Conservation (phyloP, 2,888 invertebrate genomes). For the Sphaerophoria rueppellii region DNA sequence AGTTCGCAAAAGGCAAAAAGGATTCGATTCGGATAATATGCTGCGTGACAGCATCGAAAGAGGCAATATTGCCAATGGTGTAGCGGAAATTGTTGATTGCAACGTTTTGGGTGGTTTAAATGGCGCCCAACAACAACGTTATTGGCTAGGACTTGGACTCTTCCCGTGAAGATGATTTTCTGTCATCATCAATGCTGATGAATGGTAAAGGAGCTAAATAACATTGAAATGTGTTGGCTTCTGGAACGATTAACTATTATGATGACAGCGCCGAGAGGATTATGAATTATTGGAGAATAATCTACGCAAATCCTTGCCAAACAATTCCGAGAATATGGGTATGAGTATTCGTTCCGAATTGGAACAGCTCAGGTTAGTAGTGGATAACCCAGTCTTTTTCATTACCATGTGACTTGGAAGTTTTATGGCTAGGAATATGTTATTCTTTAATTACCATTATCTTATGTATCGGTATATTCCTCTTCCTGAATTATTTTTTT, state of each 20-base stretch:
- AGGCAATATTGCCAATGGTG: conserved; percentile 39
- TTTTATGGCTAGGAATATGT: conserved; percentile 46
- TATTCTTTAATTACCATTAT: conserved; percentile 65
- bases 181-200: conserved; percentile 57
- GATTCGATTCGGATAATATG: conserved; percentile 78
- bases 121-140: conserved; percentile 37
- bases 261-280: conserved; percentile 80
- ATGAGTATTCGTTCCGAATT: conserved; percentile 80
- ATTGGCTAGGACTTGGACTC: conserved; percentile 19
- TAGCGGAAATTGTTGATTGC: background rate
- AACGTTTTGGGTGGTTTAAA: conserved; percentile 35
- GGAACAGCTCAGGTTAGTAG: conserved; percentile 80
- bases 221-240: conserved; percentile 22
- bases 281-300: conserved; percentile 81
- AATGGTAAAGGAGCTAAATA: conserved; percentile 67
- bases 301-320: conserved; percentile 81
- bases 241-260: conserved; percentile 3
- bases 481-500: conserved; percentile 16
- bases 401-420: background rate
- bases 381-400: too few species aligned
- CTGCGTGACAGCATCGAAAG: conserved; percentile 78
- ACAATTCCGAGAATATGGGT: conserved; percentile 77
- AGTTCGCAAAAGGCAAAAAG: conserved; percentile 65
- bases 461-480: background rate
- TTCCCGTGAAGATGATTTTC: conserved; percentile 49